Evolutionary conservation across 92 coral and sea anemone species (phyloP), one percentile per base, ranked within the genome.

Genomic region (Virgularia gustaviana): DNA sequence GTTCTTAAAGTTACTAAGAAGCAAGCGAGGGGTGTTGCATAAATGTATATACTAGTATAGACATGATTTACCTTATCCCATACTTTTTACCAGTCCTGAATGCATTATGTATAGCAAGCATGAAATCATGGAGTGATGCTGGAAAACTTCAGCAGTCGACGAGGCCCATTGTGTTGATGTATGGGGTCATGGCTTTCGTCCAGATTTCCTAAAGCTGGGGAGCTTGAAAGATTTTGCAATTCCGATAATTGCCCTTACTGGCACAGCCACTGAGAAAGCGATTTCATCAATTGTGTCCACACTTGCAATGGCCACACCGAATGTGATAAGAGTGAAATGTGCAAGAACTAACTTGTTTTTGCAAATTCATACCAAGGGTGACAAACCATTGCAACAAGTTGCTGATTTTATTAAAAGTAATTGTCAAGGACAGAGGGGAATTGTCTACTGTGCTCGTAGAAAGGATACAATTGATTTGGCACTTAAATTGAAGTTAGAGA

Each of bases 111-210:
- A 49, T 45, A 41, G 3, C 45, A 41, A 61, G 34, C 29, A 30
- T 13, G 43, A 70, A 59, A 70, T 49, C 35, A 63, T 70, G 9
- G 30, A 49, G 31, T 70, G 61, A 31, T 36, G 36, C 41, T 70
- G 76, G 76, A 70, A 51, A 24, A 63, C n/a, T 28, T 31, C 9
- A 62, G 56, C 41, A 63, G n/a, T n/a, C n/a, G n/a, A n/a, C n/a
- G n/a, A n/a, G n/a, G n/a, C n/a, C n/a, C n/a, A n/a, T n/a, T n/a
- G 81, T 39, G 53, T 76, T 52, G 81, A 76, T 68, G 59, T 63
- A 35, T 78, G 76, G 82, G 82, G 82, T 6, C 65, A 42, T 20
- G 82, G 77, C 16, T 78, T 78, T 56, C 43, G 83, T 35, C 77
- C 70, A 55, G 77, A 54, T 55, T 68, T 36, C 44, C 36, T 73